These are phyloP conservation scores for Gryllus bimaculatus DNA, from an alignment of 1,140 invertebrate species.

Conservation along the genomic window DNA sequence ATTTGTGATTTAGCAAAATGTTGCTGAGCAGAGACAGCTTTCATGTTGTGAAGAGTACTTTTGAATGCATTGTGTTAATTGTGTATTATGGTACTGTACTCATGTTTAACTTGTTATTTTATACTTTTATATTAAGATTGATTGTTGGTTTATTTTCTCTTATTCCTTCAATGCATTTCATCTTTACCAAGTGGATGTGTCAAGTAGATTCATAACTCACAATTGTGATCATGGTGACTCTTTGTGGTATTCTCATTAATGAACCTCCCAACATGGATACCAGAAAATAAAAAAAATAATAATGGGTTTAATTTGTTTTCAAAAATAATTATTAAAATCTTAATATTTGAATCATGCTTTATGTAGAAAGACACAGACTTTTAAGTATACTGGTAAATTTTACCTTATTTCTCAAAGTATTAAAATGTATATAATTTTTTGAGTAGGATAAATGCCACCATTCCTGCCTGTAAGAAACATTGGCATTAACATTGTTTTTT, in stretches of 20 bases:
- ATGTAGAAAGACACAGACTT: neutral
- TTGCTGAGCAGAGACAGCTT: too few species aligned
- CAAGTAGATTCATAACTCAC: neutral
- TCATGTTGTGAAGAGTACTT: too few species aligned
- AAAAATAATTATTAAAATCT: neutral
- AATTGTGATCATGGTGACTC: neutral
- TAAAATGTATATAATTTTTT: neutral
- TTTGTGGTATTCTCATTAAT: neutral
- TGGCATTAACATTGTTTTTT: neutral
- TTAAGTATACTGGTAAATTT: neutral
- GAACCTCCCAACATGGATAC: neutral
- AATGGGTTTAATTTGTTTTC: neutral
- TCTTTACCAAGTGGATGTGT: neutral
- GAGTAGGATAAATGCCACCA: neutral
- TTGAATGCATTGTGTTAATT: too few species aligned
- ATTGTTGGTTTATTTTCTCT: too few species aligned
- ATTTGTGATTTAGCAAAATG: too few species aligned
- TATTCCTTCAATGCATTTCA: neutral
- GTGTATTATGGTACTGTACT: too few species aligned
- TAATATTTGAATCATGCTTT: neutral
- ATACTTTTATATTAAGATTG: too few species aligned
- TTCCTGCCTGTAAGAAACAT: too few species aligned
- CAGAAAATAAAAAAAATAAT: neutral
- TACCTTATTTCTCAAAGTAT: neutral
- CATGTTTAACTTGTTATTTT: too few species aligned